Conservation (phyloP, 1,140 invertebrate species). For the Hylyphantes graminicola region DNA sequence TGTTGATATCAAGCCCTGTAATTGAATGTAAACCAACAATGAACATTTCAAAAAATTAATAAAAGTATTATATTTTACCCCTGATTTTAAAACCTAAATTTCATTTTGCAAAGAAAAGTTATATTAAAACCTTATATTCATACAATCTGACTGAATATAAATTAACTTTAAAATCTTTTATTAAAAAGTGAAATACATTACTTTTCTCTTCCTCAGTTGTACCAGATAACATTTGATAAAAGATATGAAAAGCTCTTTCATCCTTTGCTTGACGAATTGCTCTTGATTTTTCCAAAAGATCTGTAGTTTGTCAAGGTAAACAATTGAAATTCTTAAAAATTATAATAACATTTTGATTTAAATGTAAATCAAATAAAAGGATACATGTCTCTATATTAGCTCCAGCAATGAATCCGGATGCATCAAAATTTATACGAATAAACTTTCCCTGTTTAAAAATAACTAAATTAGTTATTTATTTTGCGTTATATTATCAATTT, state of each 20-base stretch:
- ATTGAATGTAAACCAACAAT: no score
- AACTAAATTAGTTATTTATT: slow-evolving; percentile 13
- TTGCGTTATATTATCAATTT: neutral
- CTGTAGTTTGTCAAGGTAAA: slow-evolving; percentile 62
- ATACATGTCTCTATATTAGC: slow-evolving; percentile 88
- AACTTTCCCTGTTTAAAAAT: slow-evolving; percentile 91
- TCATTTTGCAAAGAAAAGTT: neutral
- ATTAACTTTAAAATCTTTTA: no score
- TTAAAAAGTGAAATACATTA: slow-evolving; percentile 66
- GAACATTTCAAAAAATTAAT: no score
- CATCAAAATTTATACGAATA: slow-evolving; percentile 99
- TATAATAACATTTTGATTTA: neutral
- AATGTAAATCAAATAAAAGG: slow-evolving; percentile 36
- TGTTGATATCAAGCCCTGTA: no score
- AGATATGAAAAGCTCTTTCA: slow-evolving; percentile 98
- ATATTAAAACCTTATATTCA: neutral
- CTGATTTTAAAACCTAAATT: no score
- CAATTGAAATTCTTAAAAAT: neutral
- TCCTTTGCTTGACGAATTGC: slow-evolving; percentile 97
- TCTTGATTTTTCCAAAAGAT: slow-evolving; percentile 98
- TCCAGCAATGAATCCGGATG: slow-evolving; percentile 97
- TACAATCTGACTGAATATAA: no score
- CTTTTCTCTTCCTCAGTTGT: slow-evolving; percentile 87
- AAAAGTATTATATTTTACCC: no score
- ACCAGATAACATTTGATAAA: slow-evolving; percentile 95